These are phyloP conservation scores for Paratilapia polleni DNA, from an alignment of 2,113 vertebrate species.

Conservation along the genomic window DNA sequence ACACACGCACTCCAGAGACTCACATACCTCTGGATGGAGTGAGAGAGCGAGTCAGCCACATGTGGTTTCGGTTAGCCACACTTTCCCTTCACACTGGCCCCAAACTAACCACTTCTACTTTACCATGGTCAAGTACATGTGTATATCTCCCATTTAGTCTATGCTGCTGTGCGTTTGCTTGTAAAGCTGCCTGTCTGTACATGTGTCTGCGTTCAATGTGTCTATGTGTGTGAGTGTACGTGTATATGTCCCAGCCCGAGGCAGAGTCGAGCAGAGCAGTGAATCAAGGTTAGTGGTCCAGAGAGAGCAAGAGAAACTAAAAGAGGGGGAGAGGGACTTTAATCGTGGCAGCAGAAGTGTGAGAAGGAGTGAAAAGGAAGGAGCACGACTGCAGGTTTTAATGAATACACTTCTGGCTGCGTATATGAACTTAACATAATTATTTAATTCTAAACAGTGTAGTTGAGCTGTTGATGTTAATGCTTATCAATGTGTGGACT, in stretches of 20 bases:
- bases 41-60: constrained; percentile 61
- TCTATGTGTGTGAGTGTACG: neutral
- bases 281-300: constrained; percentile 73
- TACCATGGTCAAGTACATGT: constrained; percentile 57
- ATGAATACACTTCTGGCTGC: neutral
- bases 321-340: constrained; percentile 24
- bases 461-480: constrained; percentile 4
- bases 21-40: constrained; percentile 57
- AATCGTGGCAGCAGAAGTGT: constrained; percentile 38
- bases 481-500: constrained; percentile 16
- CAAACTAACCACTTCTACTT: constrained; percentile 67
- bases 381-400: neutral
- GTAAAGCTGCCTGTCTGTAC: constrained; percentile 46
- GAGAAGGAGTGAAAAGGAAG: neutral
- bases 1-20: constrained; percentile 19
- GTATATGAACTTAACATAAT: constrained; percentile 9
- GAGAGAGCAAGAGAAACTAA: constrained; percentile 50
- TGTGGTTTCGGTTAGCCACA: constrained; percentile 78
- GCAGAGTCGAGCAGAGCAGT: constrained; percentile 59
- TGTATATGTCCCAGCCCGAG: constrained; percentile 31
- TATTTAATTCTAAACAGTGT: neutral
- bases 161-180: constrained; percentile 25
- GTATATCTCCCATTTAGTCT: constrained; percentile 28
- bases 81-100: constrained; percentile 63
- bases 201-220: constrained; percentile 1